Conservation (phyloP, 2,797 vertebrate genomes). For the Sebastes jordani region DNA sequence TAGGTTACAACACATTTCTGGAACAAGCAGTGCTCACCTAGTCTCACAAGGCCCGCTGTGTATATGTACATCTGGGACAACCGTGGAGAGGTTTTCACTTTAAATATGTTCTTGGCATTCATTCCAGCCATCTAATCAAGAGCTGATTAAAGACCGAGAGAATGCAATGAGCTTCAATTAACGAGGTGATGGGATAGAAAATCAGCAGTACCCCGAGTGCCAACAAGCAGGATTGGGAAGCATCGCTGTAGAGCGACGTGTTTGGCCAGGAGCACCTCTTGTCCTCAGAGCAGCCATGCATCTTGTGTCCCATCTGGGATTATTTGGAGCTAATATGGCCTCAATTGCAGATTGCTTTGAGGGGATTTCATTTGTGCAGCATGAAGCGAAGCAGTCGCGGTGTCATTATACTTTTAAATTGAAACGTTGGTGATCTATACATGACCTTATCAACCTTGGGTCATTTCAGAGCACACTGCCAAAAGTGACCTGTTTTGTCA, state of each 20-base stretch:
- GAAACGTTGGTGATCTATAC: neutral
- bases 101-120: slow-evolving; percentile 35
- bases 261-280: slow-evolving; percentile 46
- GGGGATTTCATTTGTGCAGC: slow-evolving; percentile 27
- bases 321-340: slow-evolving; percentile 53
- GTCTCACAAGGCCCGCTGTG: slow-evolving; percentile 22
- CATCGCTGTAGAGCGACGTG: slow-evolving; percentile 6
- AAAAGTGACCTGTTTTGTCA: neutral
- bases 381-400: neutral
- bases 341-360: slow-evolving; percentile 44
- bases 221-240: slow-evolving; percentile 36
- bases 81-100: neutral
- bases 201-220: slow-evolving; percentile 4
- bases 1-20: slow-evolving; percentile 41
- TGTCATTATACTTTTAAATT: slow-evolving; percentile 35
- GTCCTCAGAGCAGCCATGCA: slow-evolving; percentile 25
- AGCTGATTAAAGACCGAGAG: slow-evolving; percentile 35
- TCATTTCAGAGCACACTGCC: neutral
- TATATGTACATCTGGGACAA: slow-evolving; percentile 16
- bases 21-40: slow-evolving; percentile 22
- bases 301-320: slow-evolving; percentile 59
- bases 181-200: slow-evolving; percentile 47
- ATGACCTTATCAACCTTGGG: neutral
- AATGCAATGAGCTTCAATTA: slow-evolving; percentile 46
- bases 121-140: slow-evolving; percentile 35